A percentile compares a stretch with the other conserved stretches of the same genome.
Conservation (phyloP, 2,888 invertebrate species). For the Phortica magna region DNA sequence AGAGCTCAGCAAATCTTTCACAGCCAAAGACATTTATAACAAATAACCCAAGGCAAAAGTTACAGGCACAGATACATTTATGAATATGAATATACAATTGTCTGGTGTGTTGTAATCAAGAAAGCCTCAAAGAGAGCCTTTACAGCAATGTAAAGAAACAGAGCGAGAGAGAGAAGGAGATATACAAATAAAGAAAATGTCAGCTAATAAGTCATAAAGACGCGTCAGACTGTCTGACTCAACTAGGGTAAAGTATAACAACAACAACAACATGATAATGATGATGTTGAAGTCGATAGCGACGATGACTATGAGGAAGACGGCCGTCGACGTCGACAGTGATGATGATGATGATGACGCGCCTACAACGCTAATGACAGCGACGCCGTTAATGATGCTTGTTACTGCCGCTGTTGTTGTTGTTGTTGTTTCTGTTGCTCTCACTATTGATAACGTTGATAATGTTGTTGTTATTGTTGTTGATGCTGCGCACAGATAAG, state of each 20-base stretch:
- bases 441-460: not conserved
- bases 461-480: not conserved
- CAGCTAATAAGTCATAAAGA: constrained; percentile 6
- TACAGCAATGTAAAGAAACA: not conserved
- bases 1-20: too few species aligned
- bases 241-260: not conserved
- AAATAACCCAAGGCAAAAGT: too few species aligned
- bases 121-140: not conserved
- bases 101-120: not conserved
- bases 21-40: too few species aligned
- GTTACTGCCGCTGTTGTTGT: not conserved
- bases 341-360: not conserved
- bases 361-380: not conserved
- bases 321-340: not conserved
- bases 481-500: not conserved
- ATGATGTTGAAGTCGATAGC: constrained; percentile 2
- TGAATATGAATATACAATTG: too few species aligned
- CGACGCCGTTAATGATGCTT: too few species aligned
- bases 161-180: not conserved
- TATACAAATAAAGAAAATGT: not conserved
- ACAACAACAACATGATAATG: not conserved
- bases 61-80: too few species aligned
- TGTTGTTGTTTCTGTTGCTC: not conserved
- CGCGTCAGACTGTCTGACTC: constrained; percentile 1
- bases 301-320: not conserved